These are phyloP conservation scores for Steatornis caripensis DNA, from an alignment of 2,113 vertebrate species.

Conservation along the genomic window DNA sequence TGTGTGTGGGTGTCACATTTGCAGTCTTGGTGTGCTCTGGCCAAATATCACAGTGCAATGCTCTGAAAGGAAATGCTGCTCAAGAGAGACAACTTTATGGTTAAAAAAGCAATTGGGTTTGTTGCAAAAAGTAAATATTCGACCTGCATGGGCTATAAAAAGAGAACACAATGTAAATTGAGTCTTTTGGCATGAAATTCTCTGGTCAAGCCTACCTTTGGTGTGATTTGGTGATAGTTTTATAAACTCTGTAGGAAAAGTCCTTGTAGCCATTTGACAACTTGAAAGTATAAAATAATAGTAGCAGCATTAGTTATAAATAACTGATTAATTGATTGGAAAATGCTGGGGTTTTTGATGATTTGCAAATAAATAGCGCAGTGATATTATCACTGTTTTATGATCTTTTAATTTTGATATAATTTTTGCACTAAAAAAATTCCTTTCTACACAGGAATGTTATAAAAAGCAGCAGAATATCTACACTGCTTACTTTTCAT, in stretches of 20 bases:
- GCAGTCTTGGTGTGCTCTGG: neutral
- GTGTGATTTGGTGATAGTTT: neutral
- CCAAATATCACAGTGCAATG: neutral
- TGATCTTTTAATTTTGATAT: neutral
- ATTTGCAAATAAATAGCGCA: neutral
- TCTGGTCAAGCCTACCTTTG: neutral
- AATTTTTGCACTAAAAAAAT: neutral
- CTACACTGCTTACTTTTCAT: neutral
- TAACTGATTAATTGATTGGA: neutral
- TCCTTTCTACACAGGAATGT: neutral
- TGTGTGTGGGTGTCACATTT: neutral
- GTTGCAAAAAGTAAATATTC: neutral
- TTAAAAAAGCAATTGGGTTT: neutral
- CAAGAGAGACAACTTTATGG: neutral
- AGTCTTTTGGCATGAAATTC: neutral
- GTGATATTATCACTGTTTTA: neutral
- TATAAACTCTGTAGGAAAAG: neutral
- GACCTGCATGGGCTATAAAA: neutral
- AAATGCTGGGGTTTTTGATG: neutral
- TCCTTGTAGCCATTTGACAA: neutral
- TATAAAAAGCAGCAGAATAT: neutral
- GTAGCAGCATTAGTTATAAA: neutral
- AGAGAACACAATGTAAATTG: neutral
- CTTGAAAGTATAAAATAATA: neutral
- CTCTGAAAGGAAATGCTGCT: neutral